phyloP scores from a whole-genome alignment of 2,797 vertebrate genomes.

The Sphenopsis melanotis region DNA sequence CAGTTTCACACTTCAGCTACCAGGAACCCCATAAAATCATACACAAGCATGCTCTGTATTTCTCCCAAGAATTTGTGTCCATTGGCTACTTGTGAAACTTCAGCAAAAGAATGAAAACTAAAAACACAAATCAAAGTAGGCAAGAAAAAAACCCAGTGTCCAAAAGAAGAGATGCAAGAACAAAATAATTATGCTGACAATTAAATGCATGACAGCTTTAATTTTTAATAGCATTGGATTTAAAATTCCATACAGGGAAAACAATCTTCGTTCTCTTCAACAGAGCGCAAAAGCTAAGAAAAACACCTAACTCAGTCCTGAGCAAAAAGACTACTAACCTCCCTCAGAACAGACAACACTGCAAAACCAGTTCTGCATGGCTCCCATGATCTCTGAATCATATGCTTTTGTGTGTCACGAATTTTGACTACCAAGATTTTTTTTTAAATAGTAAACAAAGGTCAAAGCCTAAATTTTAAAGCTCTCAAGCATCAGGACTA shows the following conservation, averaged over 20 bases:
- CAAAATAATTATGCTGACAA: neutral
- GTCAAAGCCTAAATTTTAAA: neutral
- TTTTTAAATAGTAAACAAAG: neutral
- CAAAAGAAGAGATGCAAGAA: neutral
- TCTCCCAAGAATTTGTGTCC: neutral
- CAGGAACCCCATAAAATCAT: neutral
- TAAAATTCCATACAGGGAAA: neutral
- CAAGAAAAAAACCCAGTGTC: neutral
- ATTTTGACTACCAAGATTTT: neutral
- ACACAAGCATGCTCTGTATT: neutral
- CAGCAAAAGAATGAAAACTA: neutral
- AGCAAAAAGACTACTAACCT: neutral
- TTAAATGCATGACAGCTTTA: neutral
- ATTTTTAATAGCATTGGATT: neutral
- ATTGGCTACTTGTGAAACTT: neutral
- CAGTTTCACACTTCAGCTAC: slow-evolving; percentile 5
- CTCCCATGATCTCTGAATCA: neutral
- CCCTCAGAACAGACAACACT: neutral
- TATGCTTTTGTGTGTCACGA: neutral
- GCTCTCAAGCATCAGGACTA: neutral
- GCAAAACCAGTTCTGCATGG: neutral
- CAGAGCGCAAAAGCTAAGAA: neutral
- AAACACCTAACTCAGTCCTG: neutral
- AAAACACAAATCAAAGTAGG: neutral
- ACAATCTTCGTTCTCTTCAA: neutral